Conservation (phyloP, 2,888 invertebrate genomes). For the Priocnemis perturbator region DNA sequence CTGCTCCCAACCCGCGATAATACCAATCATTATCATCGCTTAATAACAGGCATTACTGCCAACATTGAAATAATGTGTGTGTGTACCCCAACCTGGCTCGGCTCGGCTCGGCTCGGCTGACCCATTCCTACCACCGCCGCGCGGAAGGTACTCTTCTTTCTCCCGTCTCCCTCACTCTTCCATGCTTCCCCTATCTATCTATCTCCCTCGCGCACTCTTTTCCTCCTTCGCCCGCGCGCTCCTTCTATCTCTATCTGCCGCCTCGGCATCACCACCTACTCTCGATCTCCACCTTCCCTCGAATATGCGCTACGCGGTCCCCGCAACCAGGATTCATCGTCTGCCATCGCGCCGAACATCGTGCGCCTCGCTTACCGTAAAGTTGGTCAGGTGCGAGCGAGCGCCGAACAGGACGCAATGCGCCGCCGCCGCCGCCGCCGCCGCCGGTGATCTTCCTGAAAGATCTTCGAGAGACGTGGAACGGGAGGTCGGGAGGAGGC, state of each 20-base stretch:
- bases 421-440: no score
- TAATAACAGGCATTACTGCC: constrained; percentile 76
- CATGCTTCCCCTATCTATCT: constrained; percentile 11
- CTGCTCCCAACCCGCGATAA: constrained; percentile 75
- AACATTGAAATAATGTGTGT: constrained; percentile 75
- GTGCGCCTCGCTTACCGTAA: constrained; percentile 27
- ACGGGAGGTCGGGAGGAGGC: constrained; percentile 40
- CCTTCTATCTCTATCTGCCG: not conserved
- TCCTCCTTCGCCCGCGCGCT: constrained; percentile 13
- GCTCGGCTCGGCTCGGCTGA: constrained; percentile 58
- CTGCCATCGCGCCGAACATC: constrained; percentile 14
- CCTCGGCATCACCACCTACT: constrained; percentile 11
- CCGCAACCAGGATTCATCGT: constrained; percentile 31
- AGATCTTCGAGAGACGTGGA: constrained; percentile 52
- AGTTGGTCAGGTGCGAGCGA: constrained; percentile 52
- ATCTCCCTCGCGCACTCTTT: constrained; percentile 13
- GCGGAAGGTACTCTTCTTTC: constrained; percentile 42
- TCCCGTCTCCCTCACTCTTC: constrained; percentile 18
- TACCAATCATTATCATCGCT: constrained; percentile 76
- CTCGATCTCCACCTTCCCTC: constrained; percentile 13
- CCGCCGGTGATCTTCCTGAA: constrained; percentile 58
- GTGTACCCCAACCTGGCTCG: constrained; percentile 57
- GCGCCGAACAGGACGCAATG: constrained; percentile 52
- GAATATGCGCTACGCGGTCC: constrained; percentile 17
- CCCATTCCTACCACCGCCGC: constrained; percentile 60